Evolutionary conservation across 2,888 invertebrate genomes (phyloP).

Genomic region (Pristionchus entomophagus): DNA sequence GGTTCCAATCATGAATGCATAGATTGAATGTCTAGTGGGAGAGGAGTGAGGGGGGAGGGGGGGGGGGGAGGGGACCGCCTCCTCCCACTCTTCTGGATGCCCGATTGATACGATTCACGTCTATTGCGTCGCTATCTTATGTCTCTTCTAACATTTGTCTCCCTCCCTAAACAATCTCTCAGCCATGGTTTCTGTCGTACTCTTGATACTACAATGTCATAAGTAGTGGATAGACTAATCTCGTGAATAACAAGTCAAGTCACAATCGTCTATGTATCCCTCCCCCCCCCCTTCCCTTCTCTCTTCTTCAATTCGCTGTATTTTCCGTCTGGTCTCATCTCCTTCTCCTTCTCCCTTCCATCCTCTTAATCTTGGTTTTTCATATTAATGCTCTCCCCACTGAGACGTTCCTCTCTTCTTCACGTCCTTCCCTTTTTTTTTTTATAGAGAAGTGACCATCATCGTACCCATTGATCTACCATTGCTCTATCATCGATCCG

Average conservation of each 20-base stretch:
- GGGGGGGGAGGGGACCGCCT: background rate
- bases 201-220: background rate
- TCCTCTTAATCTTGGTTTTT: background rate
- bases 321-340: background rate
- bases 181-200: background rate
- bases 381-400: too few species aligned
- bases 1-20: constrained; percentile 27
- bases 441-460: background rate
- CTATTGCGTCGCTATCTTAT: background rate
- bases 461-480: background rate
- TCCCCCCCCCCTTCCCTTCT: background rate
- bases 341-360: background rate
- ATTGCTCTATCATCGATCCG: background rate
- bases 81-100: background rate
- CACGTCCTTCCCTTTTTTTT: background rate
- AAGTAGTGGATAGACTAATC: background rate
- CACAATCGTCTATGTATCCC: background rate
- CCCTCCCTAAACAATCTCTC: background rate
- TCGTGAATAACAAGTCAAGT: background rate
- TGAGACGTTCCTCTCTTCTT: background rate
- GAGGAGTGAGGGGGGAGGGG: background rate
- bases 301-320: background rate
- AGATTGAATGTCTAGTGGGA: background rate
- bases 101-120: background rate
- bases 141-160: background rate